Percentiles rank a stretch among this genome's conserved stretches.
Conservation (phyloP, 2,888 invertebrate species). For the Ganaspis brasiliensis region DNA sequence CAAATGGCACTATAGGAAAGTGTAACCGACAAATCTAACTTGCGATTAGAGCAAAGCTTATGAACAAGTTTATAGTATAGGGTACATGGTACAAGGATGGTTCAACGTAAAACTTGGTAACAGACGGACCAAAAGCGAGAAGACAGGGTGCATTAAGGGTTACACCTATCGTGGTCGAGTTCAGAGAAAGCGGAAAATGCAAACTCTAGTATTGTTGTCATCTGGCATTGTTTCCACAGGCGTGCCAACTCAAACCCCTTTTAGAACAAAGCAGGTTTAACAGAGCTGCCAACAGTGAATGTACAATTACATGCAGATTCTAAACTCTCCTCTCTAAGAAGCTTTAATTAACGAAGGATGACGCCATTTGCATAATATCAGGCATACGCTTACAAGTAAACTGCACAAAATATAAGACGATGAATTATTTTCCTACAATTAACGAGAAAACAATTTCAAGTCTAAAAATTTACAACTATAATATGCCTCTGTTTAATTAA, state of each 20-base stretch:
- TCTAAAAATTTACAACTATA: too few relatives aligned
- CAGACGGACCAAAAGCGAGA: not conserved
- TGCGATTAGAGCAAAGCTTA: slow-evolving; percentile 6
- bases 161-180: slow-evolving; percentile 11
- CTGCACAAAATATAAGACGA: too few relatives aligned
- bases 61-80: slow-evolving; percentile 7
- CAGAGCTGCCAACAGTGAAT: slow-evolving; percentile 20
- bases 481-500: too few relatives aligned
- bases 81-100: not conserved
- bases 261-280: slow-evolving; percentile 10
- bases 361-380: not conserved
- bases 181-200: slow-evolving; percentile 28
- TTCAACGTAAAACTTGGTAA: slow-evolving; percentile 5
- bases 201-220: slow-evolving; percentile 30
- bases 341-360: slow-evolving; percentile 17
- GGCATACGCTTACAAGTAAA: not conserved
- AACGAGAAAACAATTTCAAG: too few relatives aligned
- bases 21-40: slow-evolving; percentile 5
- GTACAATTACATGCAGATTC: slow-evolving; percentile 1
- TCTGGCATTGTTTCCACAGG: slow-evolving; percentile 28
- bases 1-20: not conserved
- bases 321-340: slow-evolving; percentile 14
- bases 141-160: not conserved
- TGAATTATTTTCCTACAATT: too few relatives aligned
- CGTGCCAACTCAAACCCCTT: not conserved